Conservation (phyloP, 2,797 vertebrate genomes). For the Centroberyx gerrardi region DNA sequence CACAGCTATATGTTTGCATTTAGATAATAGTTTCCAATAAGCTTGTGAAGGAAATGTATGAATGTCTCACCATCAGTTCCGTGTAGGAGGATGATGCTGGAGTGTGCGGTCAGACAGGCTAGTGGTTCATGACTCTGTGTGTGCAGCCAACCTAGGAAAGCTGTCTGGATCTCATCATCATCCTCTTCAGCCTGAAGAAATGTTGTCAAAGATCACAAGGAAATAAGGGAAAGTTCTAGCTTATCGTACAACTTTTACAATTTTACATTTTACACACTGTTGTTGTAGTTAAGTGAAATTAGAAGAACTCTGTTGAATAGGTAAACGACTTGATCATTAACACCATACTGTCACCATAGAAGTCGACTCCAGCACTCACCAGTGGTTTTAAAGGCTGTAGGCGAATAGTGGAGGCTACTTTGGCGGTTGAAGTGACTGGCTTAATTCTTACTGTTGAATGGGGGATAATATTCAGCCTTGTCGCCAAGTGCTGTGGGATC, state of each 20-base stretch:
- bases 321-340: background rate
- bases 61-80: conserved; percentile 84
- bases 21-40: background rate
- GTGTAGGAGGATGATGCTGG: conserved; percentile 84
- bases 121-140: conserved; percentile 85
- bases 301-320: background rate
- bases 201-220: conserved; percentile 35
- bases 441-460: conserved; percentile 92
- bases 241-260: conserved; percentile 10
- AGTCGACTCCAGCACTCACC: conserved; percentile 82
- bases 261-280: no score
- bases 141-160: conserved; percentile 92
- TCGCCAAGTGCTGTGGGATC: conserved; percentile 89
- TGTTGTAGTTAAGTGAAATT: no score
- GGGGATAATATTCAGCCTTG: conserved; percentile 84
- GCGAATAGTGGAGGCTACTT: conserved; percentile 86
- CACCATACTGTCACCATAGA: background rate
- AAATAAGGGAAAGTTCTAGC: background rate
- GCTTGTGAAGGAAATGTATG: background rate
- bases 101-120: conserved; percentile 87
- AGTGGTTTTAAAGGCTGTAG: conserved; percentile 87
- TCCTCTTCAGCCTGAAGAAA: conserved; percentile 79
- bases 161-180: conserved; percentile 87
- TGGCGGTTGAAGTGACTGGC: conserved; percentile 87
- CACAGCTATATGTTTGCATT: background rate